Evolutionary conservation across 37 sponge, comb jelly and placozoan genomes (phyloP).

Genomic region (Eunapius fragilis): DNA sequence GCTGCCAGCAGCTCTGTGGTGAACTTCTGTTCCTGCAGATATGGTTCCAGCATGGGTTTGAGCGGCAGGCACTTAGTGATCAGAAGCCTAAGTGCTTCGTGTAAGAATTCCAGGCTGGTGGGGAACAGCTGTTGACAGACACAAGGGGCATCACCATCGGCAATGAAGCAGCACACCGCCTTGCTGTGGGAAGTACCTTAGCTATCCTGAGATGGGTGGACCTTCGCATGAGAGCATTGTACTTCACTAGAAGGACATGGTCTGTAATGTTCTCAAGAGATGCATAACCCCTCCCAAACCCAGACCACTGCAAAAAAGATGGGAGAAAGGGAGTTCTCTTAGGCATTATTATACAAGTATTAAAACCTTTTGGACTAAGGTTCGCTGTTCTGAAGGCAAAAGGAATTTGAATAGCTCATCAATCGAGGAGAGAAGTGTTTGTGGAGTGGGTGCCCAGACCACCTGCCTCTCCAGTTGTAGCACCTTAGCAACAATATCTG

Average conservation of each 20-base stretch:
- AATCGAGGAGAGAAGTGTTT: slow-evolving; percentile 29
- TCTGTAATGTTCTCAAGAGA: slow-evolving; percentile 37
- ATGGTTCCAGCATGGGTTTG: slow-evolving; percentile 15
- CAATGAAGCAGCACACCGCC: neutral
- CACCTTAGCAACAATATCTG: neutral
- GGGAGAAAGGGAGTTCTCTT: neutral
- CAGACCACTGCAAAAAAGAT: slow-evolving; percentile 47
- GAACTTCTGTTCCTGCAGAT: slow-evolving; percentile 51
- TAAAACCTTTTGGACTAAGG: slow-evolving; percentile 40
- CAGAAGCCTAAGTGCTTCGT: slow-evolving; percentile 44
- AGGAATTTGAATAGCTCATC: slow-evolving; percentile 31
- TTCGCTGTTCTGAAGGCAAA: slow-evolving; percentile 37
- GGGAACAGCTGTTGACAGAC: slow-evolving; percentile 14
- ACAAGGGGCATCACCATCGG: neutral
- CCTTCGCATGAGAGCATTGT: slow-evolving; percentile 62
- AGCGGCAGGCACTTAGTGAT: slow-evolving; percentile 3
- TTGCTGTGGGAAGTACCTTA: slow-evolving; percentile 33
- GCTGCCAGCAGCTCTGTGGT: slow-evolving; percentile 36
- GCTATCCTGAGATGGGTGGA: slow-evolving; percentile 18
- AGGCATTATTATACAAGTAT: neutral
- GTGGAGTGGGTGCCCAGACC: slow-evolving; percentile 4
- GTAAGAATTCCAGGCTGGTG: slow-evolving; percentile 23
- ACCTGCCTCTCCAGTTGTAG: slow-evolving; percentile 39
- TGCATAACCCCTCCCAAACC: slow-evolving; percentile 33
- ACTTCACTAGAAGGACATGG: slow-evolving; percentile 57